These are phyloP conservation scores for Papilio helenus DNA, from an alignment of 1,140 invertebrate species.

Conservation along the genomic window DNA sequence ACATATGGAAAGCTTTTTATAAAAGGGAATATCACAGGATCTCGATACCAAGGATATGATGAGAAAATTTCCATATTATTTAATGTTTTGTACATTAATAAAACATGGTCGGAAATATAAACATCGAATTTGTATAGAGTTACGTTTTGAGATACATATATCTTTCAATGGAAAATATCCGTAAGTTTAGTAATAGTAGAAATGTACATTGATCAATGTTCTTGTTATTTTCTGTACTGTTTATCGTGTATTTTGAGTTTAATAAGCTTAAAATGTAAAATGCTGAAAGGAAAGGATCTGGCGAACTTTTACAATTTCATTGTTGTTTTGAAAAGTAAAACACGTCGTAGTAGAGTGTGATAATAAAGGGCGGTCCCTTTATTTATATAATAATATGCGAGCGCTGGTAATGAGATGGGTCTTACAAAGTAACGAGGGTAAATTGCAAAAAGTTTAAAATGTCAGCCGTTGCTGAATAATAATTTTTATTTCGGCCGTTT, in stretches of 20 bases:
- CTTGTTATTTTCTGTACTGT: no score
- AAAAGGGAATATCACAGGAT: not conserved
- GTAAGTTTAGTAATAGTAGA: no score
- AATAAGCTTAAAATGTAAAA: no score
- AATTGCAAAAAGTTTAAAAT: conserved; percentile 7
- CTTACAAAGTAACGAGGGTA: conserved; percentile 24
- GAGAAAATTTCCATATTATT: not conserved
- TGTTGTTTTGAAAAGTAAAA: conserved; percentile 22
- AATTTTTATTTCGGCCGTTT: not conserved
- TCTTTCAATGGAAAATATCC: no score
- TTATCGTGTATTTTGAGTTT: no score
- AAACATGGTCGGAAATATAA: not conserved
- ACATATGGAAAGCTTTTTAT: not conserved
- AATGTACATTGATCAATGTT: no score
- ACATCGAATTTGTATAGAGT: no score
- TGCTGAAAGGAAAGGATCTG: no score
- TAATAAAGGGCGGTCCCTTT: not conserved
- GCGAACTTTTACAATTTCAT: conserved; percentile 1
- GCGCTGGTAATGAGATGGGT: conserved; percentile 18
- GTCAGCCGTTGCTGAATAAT: not conserved
- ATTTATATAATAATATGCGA: conserved; percentile 25
- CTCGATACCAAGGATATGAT: not conserved
- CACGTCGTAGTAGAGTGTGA: not conserved
- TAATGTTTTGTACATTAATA: not conserved
- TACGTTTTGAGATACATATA: no score